Evolutionary conservation across 2,888 invertebrate species (phyloP), one percentile per base, ranked within the genome.

Genomic region (Nemotelus pantherinus): DNA sequence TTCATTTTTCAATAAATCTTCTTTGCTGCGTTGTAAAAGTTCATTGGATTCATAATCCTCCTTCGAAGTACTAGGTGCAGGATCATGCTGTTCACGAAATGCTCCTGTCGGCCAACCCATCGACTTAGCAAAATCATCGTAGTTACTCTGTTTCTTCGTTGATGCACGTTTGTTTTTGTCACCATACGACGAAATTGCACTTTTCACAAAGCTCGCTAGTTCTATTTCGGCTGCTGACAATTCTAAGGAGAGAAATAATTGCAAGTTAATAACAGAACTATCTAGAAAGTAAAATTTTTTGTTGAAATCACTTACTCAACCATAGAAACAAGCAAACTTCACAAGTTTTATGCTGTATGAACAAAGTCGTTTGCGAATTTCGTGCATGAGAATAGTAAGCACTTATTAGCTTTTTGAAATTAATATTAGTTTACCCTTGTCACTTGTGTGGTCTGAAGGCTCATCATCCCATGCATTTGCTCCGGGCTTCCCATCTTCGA

Each of bases 1-100:
- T 63, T 92, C 91, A 79, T 91, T 92, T 81, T 90, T 85, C 86
- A 94, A 79, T 79, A 25, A 25, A 25, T 83, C 82, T 3, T 79
- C 79, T 1, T 85, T 78, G 78, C 84, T 82, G 7, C 82, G 81
- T 72, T 81, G 71, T 0, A 76, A 53, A 0, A 80, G 60, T 3
- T 79, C 76, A 39, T 81, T 81, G 25, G 25, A 25, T 25, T 25
- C 25, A 25, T 25, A 25, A 25, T 25, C 25, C 25, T 25, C 25
- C 25, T 25, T 25, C 25, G 25, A 25, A 25, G 25, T 25, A 25
- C 81, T 47, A 82, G 80, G 45, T 84, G 60, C 41, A 83, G 80
- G 3, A 67, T 76, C 47, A 80, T 74, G 0, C 76, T 41, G 25
- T n/a, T 5, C 41, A 74, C 3, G 55, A 47, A 44, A 67, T 48